A percentile compares a stretch with the other conserved stretches of the same genome.
Conservation (phyloP, 1,140 invertebrate species). For the Episyrphus balteatus region DNA sequence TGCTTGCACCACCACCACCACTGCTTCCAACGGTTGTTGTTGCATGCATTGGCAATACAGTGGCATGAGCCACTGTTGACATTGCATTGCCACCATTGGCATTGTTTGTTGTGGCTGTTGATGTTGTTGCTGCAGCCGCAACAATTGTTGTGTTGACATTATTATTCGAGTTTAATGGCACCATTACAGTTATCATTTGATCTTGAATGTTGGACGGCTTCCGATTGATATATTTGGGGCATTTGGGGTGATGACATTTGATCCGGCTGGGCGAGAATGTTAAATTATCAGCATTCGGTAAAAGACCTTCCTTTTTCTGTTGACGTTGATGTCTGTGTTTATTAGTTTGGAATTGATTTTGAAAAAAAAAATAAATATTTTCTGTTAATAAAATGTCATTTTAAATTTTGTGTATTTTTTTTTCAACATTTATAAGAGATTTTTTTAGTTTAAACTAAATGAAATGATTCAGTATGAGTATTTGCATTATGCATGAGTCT, state of each 20-base stretch:
- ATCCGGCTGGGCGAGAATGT: slow-evolving; percentile 35
- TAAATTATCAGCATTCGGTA: slow-evolving; percentile 34
- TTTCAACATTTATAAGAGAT: no score
- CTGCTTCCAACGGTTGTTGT: slow-evolving; percentile 7
- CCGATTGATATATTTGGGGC: slow-evolving; percentile 32
- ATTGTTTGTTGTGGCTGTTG: slow-evolving; percentile 10
- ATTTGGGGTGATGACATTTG: slow-evolving; percentile 36
- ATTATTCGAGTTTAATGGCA: slow-evolving; percentile 30
- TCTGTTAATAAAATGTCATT: no score
- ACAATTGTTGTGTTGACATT: slow-evolving; percentile 5
- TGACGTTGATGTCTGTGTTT: slow-evolving; percentile 29
- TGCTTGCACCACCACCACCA: slow-evolving; percentile 7
- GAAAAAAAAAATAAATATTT: no score
- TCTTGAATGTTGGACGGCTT: slow-evolving; percentile 35
- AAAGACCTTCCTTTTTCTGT: slow-evolving; percentile 32
- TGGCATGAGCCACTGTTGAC: neutral
- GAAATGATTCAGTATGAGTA: no score
- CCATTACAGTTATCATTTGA: slow-evolving; percentile 37
- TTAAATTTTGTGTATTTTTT: no score
- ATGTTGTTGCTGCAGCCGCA: slow-evolving; percentile 4
- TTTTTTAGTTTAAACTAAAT: no score
- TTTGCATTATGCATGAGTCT: no score
- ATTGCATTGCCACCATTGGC: neutral
- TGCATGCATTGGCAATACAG: slow-evolving; percentile 1
- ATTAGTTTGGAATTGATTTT: neutral